Base-by-base conservation (phyloP, 2,797 vertebrate species). In the Clarias platycephalus region DNA sequence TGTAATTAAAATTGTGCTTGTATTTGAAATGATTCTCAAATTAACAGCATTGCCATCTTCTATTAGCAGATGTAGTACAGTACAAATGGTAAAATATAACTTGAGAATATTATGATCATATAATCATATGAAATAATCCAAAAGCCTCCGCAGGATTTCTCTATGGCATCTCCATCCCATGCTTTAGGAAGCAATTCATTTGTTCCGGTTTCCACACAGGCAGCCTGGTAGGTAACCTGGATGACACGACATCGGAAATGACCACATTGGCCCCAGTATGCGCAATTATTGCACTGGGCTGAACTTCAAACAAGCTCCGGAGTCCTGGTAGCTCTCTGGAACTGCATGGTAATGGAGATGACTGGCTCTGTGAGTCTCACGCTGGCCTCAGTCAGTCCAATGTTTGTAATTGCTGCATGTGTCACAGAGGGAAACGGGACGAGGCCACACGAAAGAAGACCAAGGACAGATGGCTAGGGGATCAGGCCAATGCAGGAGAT, bases 391-490 rank as follows among this genome's bases (percentile, higher is more conserved):
- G 86, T 87, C 70, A 82, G 88, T 84, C 55, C 84, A 67, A 85
- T 66, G 82, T 86, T 87, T 92, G 91, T 93, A 94, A 94, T 94
- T 92, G 91, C 87, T 86, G 60, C 37, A 86, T 84, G 89, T 86
- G 92, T 92, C 91, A 86, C 89, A 90, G 90, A 84, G 86, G 90
- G 89, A 83, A 90, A 82, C 85, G 82, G 88, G 89, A 89, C 86
- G 85, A 84, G 89, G 87, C 90, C 88, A 91, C 89, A 87, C 90
- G 87, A 88, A 90, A 87, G 88, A 91, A 83, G 88, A 89, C 87
- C 87, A 88, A 86, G 87, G 91, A 92, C 93, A 95, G 94, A 95
- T 95, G 94, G 93, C 91, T 88, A 37, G 88, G 87, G 90, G 90
- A 93, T 93, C 92, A 90, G 91, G 88, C 84, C 82, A 79, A 91